Evolutionary conservation across 2,888 invertebrate species (phyloP).

Genomic region (Aporophyla lueneburgensis): DNA sequence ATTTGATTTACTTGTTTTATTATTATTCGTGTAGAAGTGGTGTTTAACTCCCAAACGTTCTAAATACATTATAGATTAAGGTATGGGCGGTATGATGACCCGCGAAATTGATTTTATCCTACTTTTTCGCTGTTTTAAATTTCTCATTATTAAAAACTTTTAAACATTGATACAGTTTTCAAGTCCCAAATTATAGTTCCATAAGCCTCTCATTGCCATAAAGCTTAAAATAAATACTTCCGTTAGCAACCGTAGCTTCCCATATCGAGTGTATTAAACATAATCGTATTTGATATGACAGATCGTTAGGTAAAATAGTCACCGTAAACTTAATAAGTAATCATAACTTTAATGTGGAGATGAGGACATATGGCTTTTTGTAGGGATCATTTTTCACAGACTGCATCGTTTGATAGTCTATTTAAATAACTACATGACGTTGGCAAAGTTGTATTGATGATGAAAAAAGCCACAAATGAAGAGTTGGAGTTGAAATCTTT

Average conservation of each 20-base stretch:
- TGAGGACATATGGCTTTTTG: slow-evolving; percentile 19
- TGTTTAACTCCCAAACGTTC: background rate
- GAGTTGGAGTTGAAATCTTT: too few relatives aligned
- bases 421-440: background rate
- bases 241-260: slow-evolving; percentile 56
- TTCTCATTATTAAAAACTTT: background rate
- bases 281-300: slow-evolving; percentile 41
- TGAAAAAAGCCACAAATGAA: background rate
- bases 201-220: slow-evolving; percentile 64
- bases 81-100: too few relatives aligned
- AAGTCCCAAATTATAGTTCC: slow-evolving; percentile 45
- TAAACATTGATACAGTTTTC: slow-evolving; percentile 50
- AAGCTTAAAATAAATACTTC: slow-evolving; percentile 57
- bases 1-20: background rate
- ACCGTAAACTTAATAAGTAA: slow-evolving; percentile 43
- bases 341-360: slow-evolving; percentile 27
- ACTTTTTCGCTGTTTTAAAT: too few relatives aligned
- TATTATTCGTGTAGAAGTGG: background rate
- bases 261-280: slow-evolving; percentile 38
- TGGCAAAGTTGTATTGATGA: background rate
- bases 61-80: background rate
- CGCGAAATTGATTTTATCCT: too few relatives aligned
- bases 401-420: background rate
- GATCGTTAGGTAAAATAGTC: slow-evolving; percentile 45
- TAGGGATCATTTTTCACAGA: background rate